phyloP scores from a whole-genome alignment of 2,113 vertebrate species.

The Cyanistes caeruleus region DNA sequence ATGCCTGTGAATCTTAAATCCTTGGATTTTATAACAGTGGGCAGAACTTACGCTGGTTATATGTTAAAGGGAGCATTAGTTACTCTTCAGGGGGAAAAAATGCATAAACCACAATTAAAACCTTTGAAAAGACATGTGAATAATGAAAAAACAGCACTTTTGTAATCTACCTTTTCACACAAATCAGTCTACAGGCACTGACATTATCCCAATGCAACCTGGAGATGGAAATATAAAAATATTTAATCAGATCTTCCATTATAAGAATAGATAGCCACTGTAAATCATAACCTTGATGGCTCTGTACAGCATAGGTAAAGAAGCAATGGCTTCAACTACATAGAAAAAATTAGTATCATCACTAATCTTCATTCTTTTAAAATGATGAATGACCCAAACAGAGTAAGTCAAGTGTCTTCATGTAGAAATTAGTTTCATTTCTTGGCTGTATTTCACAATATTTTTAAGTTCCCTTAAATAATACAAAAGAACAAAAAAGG shows the following conservation, averaged over 20 bases:
- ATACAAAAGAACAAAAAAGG: neutral
- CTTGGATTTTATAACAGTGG: neutral
- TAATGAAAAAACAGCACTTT: neutral
- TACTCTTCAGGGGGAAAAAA: neutral
- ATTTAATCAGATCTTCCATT: neutral
- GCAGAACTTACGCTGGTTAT: neutral
- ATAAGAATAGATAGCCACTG: neutral
- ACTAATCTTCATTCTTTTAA: neutral
- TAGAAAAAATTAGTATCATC: neutral
- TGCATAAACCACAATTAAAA: neutral
- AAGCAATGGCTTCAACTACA: neutral
- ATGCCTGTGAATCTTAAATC: neutral
- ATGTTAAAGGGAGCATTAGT: neutral
- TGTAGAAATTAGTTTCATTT: neutral
- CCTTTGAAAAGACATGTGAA: neutral
- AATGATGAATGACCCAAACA: neutral
- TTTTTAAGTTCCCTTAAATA: neutral
- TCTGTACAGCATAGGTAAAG: neutral
- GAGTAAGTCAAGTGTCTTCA: neutral
- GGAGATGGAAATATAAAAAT: neutral
- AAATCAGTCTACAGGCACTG: neutral
- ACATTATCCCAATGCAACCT: neutral
- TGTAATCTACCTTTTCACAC: neutral
- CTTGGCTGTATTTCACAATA: neutral
- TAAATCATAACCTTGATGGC: neutral